Base-by-base conservation (phyloP, 2,113 vertebrate genomes). In the Pontoporia blainvillei region DNA sequence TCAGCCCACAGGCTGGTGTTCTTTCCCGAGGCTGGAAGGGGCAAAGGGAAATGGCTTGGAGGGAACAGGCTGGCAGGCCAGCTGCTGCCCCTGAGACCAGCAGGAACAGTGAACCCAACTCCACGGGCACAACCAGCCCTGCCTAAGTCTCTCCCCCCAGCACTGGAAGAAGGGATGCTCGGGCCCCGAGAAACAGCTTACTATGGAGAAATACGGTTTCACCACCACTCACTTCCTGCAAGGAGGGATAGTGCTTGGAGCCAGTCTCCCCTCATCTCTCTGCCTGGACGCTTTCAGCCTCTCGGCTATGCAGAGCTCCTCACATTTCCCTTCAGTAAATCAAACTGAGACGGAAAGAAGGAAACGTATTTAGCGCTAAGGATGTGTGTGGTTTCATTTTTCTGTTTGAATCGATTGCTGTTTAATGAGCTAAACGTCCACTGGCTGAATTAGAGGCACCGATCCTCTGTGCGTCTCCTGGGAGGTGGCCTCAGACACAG, bases 371-470 rank as follows among this genome's bases (percentile, higher is more conserved):
- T 69, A 97, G 89, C 79, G 31, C 79, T 97, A 94, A 98, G 86
- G 96, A 97, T 97, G 92, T 93, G 52, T 86, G 0, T 2, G 0
- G 75, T 52, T 95, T 94, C 97, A 75, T 89, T 97, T 97, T 86
- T 84, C 90, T 87, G 90, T 97, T 87, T 39, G 91, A 78, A 86
- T 91, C 91, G 84, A 23, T 21, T 18, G 85, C 82, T 72, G 75
- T 94, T 98, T 95, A 97, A 97, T 94, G 83, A 98, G 96, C 25
- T 31, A 83, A 93, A 92, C 91, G 85, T 82, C 41, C 86, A 82
- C 57, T n/a, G 29, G 93, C 95, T 52, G 93, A 89, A 95, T 91
- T 54, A 97, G 39, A 72, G 25, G n/a, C 0, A 8, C 34, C 20
- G 83, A 83, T 98, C 83, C 72, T 29, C 14, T 27, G n/a, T 39